phyloP scores from a whole-genome alignment of 2,797 vertebrate species.

The Ptychadena robeensis region DNA sequence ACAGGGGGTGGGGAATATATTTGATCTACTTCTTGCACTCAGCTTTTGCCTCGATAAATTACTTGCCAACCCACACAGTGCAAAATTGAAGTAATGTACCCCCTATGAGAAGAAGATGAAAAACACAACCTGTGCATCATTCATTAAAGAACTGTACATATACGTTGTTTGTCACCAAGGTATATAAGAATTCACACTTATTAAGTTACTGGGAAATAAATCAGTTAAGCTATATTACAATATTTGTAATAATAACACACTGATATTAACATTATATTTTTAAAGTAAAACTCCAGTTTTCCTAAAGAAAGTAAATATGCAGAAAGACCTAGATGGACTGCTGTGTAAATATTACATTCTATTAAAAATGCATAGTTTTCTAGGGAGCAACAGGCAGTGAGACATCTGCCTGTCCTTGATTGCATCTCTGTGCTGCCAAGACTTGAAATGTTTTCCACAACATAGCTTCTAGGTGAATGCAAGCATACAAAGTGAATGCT shows the following conservation, averaged over 20 bases:
- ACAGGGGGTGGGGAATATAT: constrained; percentile 30
- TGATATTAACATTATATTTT: not conserved
- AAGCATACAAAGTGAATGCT: not conserved
- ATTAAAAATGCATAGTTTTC: not conserved
- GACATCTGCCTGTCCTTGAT: not conserved
- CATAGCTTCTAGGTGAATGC: not conserved
- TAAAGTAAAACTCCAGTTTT: not conserved
- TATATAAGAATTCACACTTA: constrained; percentile 6
- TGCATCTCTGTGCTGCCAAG: not conserved
- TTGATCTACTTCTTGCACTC: constrained; percentile 9
- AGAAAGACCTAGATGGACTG: not conserved
- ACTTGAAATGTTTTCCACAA: not conserved
- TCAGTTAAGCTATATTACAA: not conserved
- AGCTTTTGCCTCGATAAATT: constrained; percentile 12
- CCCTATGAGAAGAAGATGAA: constrained; percentile 41
- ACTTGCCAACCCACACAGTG: constrained; percentile 30
- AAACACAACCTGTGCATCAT: constrained; percentile 8
- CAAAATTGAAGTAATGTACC: constrained; percentile 47
- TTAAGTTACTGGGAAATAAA: not conserved
- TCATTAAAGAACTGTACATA: not conserved
- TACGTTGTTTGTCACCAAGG: constrained; percentile 2
- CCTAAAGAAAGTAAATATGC: not conserved
- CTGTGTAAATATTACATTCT: not conserved
- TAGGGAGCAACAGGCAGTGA: not conserved
- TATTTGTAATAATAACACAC: not conserved